phyloP scores from a whole-genome alignment of 2,888 invertebrate genomes.

The Tillus elongatus region DNA sequence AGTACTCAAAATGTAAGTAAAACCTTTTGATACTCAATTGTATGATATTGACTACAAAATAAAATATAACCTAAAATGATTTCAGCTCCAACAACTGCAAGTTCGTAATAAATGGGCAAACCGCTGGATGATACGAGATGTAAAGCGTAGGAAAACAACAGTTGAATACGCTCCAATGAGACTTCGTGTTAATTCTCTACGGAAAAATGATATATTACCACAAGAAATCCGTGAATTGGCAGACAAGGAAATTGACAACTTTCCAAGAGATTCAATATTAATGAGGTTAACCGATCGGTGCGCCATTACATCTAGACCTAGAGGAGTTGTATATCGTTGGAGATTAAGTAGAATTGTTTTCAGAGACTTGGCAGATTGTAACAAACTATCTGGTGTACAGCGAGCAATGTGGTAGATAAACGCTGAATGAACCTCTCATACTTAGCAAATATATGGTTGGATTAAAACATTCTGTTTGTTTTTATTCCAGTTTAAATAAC shows the following conservation, averaged over 20 bases:
- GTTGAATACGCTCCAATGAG: constrained; percentile 68
- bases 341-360: constrained; percentile 85
- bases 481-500: too few relatives aligned
- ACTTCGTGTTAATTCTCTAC: constrained; percentile 70
- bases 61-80: too few relatives aligned
- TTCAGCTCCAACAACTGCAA: constrained; percentile 67
- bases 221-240: constrained; percentile 70
- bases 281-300: constrained; percentile 68
- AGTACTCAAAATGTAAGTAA: too few relatives aligned
- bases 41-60: too few relatives aligned
- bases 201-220: constrained; percentile 81
- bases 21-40: too few relatives aligned
- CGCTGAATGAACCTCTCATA: too few relatives aligned
- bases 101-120: constrained; percentile 70
- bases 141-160: constrained; percentile 67
- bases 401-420: constrained; percentile 78
- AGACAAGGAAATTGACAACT: constrained; percentile 59
- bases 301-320: constrained; percentile 77
- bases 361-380: constrained; percentile 87
- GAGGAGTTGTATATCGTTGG: constrained; percentile 73
- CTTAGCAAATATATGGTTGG: too few relatives aligned
- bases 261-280: constrained; percentile 65
- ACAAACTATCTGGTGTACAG: constrained; percentile 83
- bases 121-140: constrained; percentile 79
- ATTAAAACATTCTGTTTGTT: too few relatives aligned